Evolutionary conservation across 1,140 invertebrate genomes (phyloP).

Genomic region (Platyura marginata): DNA sequence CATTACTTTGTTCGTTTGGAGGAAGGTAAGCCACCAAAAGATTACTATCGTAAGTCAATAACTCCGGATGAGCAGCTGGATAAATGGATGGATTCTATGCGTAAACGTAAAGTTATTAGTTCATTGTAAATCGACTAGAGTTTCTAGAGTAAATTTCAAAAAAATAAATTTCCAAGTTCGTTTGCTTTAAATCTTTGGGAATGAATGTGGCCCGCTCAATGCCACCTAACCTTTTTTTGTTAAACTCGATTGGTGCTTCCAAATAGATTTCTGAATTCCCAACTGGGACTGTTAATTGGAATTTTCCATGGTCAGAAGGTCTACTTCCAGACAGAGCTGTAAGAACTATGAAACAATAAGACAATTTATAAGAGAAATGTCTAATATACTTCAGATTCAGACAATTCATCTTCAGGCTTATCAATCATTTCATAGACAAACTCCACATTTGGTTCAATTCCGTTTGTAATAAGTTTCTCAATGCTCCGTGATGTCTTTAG

Average conservation of each 20-base stretch:
- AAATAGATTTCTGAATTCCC: background rate
- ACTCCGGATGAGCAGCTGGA: conserved; percentile 53
- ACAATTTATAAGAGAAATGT: too few relatives aligned
- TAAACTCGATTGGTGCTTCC: background rate
- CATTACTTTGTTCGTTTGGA: conserved; percentile 82
- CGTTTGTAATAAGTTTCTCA: conserved; percentile 11
- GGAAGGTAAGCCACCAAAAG: conserved; percentile 76
- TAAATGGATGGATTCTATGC: conserved; percentile 50
- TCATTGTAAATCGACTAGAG: conserved; percentile 34
- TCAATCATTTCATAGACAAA: conserved; percentile 1
- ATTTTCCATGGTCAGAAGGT: background rate
- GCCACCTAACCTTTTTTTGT: background rate
- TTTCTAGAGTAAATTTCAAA: background rate
- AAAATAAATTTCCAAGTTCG: background rate
- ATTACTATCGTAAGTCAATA: conserved; percentile 51
- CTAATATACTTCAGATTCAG: too few relatives aligned
- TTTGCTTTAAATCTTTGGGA: background rate
- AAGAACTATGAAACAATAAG: too few relatives aligned
- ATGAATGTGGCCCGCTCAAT: background rate
- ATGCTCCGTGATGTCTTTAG: conserved; percentile 10
- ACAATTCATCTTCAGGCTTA: conserved; percentile 1
- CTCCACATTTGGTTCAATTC: conserved; percentile 8
- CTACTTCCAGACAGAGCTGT: background rate
- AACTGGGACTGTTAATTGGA: background rate
- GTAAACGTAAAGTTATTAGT: conserved; percentile 45